Conservation (phyloP, 2,888 invertebrate species). For the Cheilosia grossa region DNA sequence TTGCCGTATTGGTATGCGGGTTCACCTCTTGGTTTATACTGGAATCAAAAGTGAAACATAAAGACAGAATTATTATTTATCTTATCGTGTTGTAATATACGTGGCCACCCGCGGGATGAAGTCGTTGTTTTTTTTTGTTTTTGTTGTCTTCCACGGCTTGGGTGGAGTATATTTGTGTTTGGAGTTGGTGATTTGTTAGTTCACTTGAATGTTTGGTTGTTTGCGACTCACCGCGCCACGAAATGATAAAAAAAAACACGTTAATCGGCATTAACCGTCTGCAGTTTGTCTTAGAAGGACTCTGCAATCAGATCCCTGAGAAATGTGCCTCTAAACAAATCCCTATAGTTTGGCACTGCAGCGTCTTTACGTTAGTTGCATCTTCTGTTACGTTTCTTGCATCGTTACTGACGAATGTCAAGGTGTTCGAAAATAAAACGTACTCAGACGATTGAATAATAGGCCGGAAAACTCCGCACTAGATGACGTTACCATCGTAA, state of each 20-base stretch:
- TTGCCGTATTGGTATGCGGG: neutral
- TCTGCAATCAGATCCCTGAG: too few species aligned
- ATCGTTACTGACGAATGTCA: neutral
- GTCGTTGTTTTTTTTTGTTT: neutral
- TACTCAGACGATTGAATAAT: neutral
- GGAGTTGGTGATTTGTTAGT: neutral
- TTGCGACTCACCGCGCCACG: too few species aligned
- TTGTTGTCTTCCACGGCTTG: neutral
- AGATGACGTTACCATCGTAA: neutral
- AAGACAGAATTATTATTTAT: conserved; percentile 68
- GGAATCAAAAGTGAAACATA: conserved; percentile 52
- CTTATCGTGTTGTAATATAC: conserved; percentile 42
- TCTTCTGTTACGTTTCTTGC: too few species aligned
- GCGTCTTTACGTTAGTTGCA: too few species aligned
- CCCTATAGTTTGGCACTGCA: too few species aligned
- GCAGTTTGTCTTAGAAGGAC: too few species aligned
- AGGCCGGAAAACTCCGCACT: neutral
- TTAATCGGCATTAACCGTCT: too few species aligned
- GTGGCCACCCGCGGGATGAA: conserved; percentile 2
- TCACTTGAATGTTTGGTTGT: too few species aligned
- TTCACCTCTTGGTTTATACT: conserved; percentile 15
- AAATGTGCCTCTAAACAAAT: too few species aligned
- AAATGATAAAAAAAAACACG: too few species aligned
- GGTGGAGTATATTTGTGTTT: neutral
- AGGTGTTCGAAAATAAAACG: neutral